These are phyloP conservation scores for Drosophila lutescens DNA, from an alignment of 2,888 invertebrate genomes.

Conservation along the genomic window DNA sequence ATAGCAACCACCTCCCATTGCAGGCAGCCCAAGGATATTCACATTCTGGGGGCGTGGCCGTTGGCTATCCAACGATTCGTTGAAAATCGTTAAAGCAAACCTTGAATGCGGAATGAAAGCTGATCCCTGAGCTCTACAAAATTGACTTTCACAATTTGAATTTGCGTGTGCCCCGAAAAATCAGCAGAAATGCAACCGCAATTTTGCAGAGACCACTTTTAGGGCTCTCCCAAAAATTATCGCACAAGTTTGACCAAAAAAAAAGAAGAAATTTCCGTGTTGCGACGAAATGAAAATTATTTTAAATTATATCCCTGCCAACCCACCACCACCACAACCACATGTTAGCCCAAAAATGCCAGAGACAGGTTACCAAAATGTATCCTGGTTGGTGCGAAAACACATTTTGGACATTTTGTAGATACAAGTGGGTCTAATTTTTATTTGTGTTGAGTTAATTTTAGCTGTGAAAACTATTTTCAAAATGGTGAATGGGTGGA, in stretches of 20 bases:
- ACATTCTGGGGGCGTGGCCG: not conserved
- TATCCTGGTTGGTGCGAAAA: constrained; percentile 14
- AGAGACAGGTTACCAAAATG: constrained; percentile 42
- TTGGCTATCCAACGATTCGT: not conserved
- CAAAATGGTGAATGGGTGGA: not conserved
- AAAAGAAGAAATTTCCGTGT: constrained; percentile 28
- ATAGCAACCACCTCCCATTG: too few relatives aligned
- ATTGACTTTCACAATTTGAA: constrained; percentile 26
- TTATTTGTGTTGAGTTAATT: constrained; percentile 6
- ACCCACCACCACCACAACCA: constrained; percentile 31
- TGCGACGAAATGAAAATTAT: constrained; percentile 60
- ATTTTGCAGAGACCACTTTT: constrained; percentile 14
- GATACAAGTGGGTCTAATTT: constrained; percentile 12
- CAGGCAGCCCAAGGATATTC: too few relatives aligned
- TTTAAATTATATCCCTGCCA: constrained; percentile 64
- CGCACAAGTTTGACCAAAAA: constrained; percentile 10
- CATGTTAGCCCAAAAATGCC: constrained; percentile 67
- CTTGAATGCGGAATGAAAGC: not conserved
- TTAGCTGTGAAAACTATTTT: constrained; percentile 5
- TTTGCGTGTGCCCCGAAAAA: constrained; percentile 17
- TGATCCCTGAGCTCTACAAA: constrained; percentile 1
- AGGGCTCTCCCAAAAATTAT: not conserved
- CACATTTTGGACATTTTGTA: constrained; percentile 34
- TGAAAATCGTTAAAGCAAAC: constrained; percentile 1
- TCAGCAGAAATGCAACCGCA: constrained; percentile 29